Evolutionary conservation across 2,888 invertebrate genomes (phyloP).

Genomic region (Ypsolopha scabrella): DNA sequence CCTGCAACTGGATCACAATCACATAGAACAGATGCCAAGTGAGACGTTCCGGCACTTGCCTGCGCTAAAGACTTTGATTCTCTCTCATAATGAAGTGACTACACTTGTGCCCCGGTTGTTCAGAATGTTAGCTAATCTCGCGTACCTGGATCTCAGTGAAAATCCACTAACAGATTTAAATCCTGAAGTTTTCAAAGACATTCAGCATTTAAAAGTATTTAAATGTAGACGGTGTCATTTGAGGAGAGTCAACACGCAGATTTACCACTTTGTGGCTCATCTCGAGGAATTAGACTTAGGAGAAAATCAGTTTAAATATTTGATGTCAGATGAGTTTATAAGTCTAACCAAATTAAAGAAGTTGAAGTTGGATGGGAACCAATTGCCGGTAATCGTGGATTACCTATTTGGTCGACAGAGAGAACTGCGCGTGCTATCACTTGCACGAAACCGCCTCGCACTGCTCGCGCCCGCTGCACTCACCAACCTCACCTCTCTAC

Average conservation of each 20-base stretch:
- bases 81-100: conserved; percentile 76
- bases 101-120: conserved; percentile 80
- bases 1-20: conserved; percentile 80
- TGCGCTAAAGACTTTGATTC: conserved; percentile 74
- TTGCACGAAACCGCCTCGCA: conserved; percentile 80
- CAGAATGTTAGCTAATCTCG: conserved; percentile 78
- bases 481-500: conserved; percentile 76
- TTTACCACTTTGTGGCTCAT: conserved; percentile 81
- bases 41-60: conserved; percentile 81
- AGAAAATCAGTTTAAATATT: conserved; percentile 81
- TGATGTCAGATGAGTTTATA: conserved; percentile 78
- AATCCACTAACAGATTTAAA: conserved; percentile 80
- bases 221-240: conserved; percentile 80
- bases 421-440: conserved; percentile 65
- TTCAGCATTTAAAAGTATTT: conserved; percentile 77
- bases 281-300: conserved; percentile 82
- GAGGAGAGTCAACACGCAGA: conserved; percentile 80
- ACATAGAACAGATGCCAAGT: conserved; percentile 79
- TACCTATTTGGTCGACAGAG: conserved; percentile 73
- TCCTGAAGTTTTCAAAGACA: conserved; percentile 84
- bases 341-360: conserved; percentile 75
- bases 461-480: conserved; percentile 81
- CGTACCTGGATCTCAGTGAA: conserved; percentile 78
- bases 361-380: conserved; percentile 80
- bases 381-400: conserved; percentile 80